Evolutionary conservation across 1,140 invertebrate genomes (phyloP).

Genomic region (Euschistus heros): DNA sequence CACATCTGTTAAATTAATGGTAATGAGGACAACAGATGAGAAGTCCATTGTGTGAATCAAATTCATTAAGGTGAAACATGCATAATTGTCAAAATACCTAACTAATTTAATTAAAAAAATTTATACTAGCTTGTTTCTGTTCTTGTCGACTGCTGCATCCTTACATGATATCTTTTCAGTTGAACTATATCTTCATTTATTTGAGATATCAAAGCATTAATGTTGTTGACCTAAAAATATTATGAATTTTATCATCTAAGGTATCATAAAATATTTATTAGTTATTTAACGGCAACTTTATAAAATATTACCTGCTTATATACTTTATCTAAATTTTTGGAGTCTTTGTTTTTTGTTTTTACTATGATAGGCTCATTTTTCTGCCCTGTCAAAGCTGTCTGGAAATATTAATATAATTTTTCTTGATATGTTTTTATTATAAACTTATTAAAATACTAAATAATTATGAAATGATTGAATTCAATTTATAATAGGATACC

Average conservation of each 20-base stretch:
- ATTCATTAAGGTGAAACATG: neutral
- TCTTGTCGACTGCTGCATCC: constrained; percentile 7
- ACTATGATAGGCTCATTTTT: neutral
- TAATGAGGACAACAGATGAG: neutral
- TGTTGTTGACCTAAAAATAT: neutral
- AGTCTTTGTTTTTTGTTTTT: constrained; percentile 4
- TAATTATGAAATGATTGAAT: neutral
- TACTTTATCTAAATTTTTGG: neutral
- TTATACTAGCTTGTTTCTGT: constrained; percentile 8
- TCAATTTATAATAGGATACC: neutral
- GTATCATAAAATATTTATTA: too few species aligned
- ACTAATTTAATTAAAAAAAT: too few species aligned
- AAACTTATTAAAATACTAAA: neutral
- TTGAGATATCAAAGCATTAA: neutral
- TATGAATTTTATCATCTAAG: too few species aligned
- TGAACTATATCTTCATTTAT: constrained; percentile 10
- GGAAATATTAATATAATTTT: neutral
- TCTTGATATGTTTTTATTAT: neutral
- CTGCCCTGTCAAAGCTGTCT: neutral
- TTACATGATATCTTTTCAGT: constrained; percentile 6
- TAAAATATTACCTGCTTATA: constrained; percentile 4
- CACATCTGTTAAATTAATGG: constrained; percentile 5
- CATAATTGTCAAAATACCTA: neutral
- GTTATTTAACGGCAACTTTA: too few species aligned
- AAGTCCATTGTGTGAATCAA: too few species aligned